Percentiles rank a stretch among this genome's conserved stretches.
Conservation (phyloP, 1,140 invertebrate species). For the Caenorhabditis brenneri region DNA sequence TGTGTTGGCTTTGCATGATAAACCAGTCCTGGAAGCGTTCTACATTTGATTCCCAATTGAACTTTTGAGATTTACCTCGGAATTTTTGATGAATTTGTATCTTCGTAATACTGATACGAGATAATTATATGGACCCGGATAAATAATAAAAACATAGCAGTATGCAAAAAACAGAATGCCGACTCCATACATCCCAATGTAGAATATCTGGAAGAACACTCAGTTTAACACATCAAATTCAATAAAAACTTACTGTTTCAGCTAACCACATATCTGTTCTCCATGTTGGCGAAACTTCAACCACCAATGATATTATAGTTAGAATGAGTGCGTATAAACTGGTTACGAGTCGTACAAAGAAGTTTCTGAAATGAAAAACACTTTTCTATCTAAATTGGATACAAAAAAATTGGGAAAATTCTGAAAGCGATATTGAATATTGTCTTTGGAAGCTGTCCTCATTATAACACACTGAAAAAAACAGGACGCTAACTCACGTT, state of each 20-base stretch:
- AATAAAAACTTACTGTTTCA: constrained; percentile 59
- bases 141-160: constrained; percentile 68
- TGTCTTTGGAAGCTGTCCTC: no score
- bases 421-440: no score
- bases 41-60: background rate
- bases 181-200: constrained; percentile 66
- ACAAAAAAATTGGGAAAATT: no score
- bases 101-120: constrained; percentile 8
- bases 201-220: constrained; percentile 67
- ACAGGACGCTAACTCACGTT: background rate
- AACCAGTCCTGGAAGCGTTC: constrained; percentile 22
- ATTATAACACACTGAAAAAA: no score
- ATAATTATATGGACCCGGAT: constrained; percentile 62
- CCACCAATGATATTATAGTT: constrained; percentile 67
- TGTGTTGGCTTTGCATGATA: constrained; percentile 56
- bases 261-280: constrained; percentile 65
- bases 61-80: constrained; percentile 10
- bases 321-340: constrained; percentile 66
- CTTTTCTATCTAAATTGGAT: background rate
- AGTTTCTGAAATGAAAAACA: constrained; percentile 58
- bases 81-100: constrained; percentile 15
- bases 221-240: no score
- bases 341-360: constrained; percentile 67
- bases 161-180: constrained; percentile 66
- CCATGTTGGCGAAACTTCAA: constrained; percentile 69